These are phyloP conservation scores for Crotalus horridus DNA, from an alignment of 2,113 vertebrate species.

Conservation along the genomic window DNA sequence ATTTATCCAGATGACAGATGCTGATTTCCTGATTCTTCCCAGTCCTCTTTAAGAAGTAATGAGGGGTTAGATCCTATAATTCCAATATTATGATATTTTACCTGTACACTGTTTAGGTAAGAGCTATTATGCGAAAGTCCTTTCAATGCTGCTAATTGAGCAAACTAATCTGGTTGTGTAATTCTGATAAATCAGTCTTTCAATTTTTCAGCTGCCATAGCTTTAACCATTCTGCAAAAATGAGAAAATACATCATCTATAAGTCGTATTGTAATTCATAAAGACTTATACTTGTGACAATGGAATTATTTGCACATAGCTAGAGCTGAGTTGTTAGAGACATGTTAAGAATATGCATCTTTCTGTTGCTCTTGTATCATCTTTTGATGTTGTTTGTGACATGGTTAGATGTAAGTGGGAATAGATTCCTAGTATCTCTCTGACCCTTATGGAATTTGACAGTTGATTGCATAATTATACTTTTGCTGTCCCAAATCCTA, in stretches of 20 bases:
- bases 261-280: neutral
- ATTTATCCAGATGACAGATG: neutral
- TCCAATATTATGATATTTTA: neutral
- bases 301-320: neutral
- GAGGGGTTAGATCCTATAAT: neutral
- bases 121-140: neutral
- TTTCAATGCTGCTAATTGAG: neutral
- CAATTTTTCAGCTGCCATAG: neutral
- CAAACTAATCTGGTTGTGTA: neutral
- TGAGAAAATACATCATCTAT: neutral
- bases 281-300: neutral
- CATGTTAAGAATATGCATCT: neutral
- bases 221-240: neutral
- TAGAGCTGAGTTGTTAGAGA: neutral
- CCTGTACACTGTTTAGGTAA: neutral
- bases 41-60: neutral
- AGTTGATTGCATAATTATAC: neutral
- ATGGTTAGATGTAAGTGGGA: neutral
- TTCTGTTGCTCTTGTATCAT: neutral
- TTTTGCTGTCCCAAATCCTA: neutral
- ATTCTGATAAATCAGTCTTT: neutral
- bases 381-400: neutral
- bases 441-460: neutral
- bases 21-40: neutral
- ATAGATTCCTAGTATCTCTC: slow-evolving; percentile 1